A percentile compares a stretch with the other conserved stretches of the same genome.
Conservation (phyloP, 2,113 vertebrate species). For the western clawed frog (Xenopus tropicalis) region DNA sequence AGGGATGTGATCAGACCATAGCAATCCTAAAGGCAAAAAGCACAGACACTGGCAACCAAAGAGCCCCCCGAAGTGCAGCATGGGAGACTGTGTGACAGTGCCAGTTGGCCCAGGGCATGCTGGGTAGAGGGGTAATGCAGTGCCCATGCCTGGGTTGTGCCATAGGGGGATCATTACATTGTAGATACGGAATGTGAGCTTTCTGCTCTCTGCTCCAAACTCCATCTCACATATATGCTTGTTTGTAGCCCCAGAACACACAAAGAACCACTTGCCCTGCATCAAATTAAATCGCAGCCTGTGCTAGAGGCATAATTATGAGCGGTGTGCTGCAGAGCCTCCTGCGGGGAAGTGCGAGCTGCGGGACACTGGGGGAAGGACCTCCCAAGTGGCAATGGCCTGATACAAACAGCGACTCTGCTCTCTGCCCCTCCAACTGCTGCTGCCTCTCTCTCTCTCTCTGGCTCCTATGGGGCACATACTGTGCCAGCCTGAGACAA, state of each 20-base stretch:
- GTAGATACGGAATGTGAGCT: too few relatives aligned
- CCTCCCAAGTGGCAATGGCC: slow-evolving; percentile 75
- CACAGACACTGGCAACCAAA: not conserved
- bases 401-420: slow-evolving; percentile 57
- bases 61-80: not conserved
- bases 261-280: slow-evolving; percentile 25
- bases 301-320: slow-evolving; percentile 65
- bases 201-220: not conserved
- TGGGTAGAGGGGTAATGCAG: too few relatives aligned
- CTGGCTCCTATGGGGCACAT: not conserved
- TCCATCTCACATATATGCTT: slow-evolving; percentile 27
- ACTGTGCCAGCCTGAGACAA: too few relatives aligned
- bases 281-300: slow-evolving; percentile 48
- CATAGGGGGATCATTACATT: too few relatives aligned
- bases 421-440: slow-evolving; percentile 50
- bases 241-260: slow-evolving; percentile 7
- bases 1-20: not conserved
- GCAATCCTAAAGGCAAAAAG: not conserved
- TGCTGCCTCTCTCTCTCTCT: not conserved
- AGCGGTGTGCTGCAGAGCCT: slow-evolving; percentile 61
- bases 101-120: too few relatives aligned
- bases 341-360: slow-evolving; percentile 61
- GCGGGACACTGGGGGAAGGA: slow-evolving; percentile 57
- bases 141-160: too few relatives aligned
- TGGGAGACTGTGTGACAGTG: not conserved